Conservation (phyloP, 1,140 invertebrate genomes). For the Ruditapes philippinarum region DNA sequence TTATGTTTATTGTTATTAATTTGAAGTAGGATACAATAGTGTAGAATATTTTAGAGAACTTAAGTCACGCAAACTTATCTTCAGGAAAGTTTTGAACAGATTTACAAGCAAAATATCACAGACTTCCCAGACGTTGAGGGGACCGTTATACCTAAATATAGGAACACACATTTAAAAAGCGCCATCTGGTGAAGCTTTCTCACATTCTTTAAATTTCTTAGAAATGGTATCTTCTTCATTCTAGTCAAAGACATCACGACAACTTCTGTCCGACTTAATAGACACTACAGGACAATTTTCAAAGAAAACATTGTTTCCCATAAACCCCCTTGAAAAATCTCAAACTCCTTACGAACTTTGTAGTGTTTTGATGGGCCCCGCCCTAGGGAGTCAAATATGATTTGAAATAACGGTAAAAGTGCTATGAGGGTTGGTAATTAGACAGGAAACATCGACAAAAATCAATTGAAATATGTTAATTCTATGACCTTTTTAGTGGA, state of each 20-base stretch:
- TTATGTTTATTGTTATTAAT: too few relatives aligned
- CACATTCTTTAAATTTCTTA: slow-evolving; percentile 20
- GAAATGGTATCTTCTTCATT: neutral
- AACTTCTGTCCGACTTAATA: neutral
- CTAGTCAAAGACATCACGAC: neutral
- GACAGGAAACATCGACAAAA: slow-evolving; percentile 23
- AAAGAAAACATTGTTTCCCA: slow-evolving; percentile 66
- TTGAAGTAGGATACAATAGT: too few relatives aligned
- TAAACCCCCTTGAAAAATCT: slow-evolving; percentile 52
- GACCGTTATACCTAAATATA: neutral
- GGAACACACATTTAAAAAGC: neutral
- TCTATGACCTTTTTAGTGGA: slow-evolving; percentile 19
- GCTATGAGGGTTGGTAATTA: slow-evolving; percentile 54
- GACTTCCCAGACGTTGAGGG: too few relatives aligned
- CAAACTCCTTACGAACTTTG: neutral
- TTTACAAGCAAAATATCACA: too few relatives aligned
- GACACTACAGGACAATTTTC: slow-evolving; percentile 44
- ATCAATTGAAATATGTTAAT: slow-evolving; percentile 42
- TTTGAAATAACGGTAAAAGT: slow-evolving; percentile 66
- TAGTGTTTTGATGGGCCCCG: slow-evolving; percentile 28
- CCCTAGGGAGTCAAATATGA: slow-evolving; percentile 57
- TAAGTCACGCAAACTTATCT: too few relatives aligned
- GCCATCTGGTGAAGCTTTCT: slow-evolving; percentile 51
- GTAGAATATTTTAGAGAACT: too few relatives aligned
- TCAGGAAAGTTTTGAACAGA: too few relatives aligned